Evolutionary conservation across 2,888 invertebrate species (phyloP).

Genomic region (Leptinotarsa haldemani): DNA sequence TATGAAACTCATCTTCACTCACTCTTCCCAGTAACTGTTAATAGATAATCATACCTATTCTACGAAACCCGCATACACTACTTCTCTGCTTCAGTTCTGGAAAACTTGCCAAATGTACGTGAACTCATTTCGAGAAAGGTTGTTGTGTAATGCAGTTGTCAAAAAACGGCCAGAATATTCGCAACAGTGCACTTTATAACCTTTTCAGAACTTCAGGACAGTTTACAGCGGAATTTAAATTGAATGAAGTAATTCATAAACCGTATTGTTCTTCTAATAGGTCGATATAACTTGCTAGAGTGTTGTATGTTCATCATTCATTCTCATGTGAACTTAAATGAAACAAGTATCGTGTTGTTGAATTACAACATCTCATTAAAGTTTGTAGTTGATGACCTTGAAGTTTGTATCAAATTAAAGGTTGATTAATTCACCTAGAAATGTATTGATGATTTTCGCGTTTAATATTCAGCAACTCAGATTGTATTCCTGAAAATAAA

Average conservation of each 20-base stretch:
- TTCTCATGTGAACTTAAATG: neutral
- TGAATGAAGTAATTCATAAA: slow-evolving; percentile 16
- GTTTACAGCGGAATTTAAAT: slow-evolving; percentile 17
- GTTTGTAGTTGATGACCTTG: too few relatives aligned
- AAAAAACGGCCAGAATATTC: neutral
- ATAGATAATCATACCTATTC: neutral
- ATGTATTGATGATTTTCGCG: too few relatives aligned
- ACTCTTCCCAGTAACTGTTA: neutral
- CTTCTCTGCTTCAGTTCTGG: neutral
- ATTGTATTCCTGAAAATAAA: too few relatives aligned
- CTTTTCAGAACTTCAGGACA: slow-evolving; percentile 4
- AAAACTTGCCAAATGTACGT: slow-evolving; percentile 14
- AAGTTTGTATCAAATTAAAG: too few relatives aligned
- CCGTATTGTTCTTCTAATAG: slow-evolving; percentile 6
- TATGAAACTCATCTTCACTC: too few relatives aligned
- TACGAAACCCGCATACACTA: neutral
- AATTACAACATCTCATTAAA: neutral
- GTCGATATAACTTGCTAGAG: slow-evolving; percentile 2
- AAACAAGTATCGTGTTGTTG: neutral
- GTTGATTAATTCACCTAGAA: too few relatives aligned
- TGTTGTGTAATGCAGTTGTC: neutral
- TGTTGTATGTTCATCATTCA: neutral
- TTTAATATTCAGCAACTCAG: too few relatives aligned
- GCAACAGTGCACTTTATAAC: slow-evolving; percentile 11
- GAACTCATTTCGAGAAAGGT: neutral